A percentile compares a stretch with the other conserved stretches of the same genome.
phyloP scores from a whole-genome alignment of 1,140 invertebrate species.

The Solen grandis region DNA sequence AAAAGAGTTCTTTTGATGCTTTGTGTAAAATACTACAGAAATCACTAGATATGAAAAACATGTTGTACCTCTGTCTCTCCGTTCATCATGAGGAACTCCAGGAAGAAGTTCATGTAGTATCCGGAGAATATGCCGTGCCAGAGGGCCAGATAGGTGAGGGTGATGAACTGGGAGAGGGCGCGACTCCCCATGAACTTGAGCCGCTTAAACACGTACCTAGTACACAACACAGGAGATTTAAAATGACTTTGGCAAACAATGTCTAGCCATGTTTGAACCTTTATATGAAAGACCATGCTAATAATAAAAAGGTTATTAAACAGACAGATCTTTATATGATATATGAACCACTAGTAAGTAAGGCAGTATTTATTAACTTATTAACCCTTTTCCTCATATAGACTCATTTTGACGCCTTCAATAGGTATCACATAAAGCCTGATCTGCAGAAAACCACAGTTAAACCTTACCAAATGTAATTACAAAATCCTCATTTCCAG shows the following conservation, averaged over 20 bases:
- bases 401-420: too few relatives aligned
- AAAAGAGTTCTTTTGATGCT: neutral
- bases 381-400: too few relatives aligned
- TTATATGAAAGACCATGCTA: too few relatives aligned
- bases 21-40: neutral
- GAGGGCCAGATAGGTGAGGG: slow-evolving; percentile 92
- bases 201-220: slow-evolving; percentile 92
- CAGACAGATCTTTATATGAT: too few relatives aligned
- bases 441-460: too few relatives aligned
- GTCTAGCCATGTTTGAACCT: neutral
- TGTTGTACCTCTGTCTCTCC: slow-evolving; percentile 90
- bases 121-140: slow-evolving; percentile 97
- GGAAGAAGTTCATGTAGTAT: slow-evolving; percentile 95
- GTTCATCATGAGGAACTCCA: slow-evolving; percentile 93
- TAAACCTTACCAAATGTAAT: too few relatives aligned
- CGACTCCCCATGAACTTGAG: slow-evolving; percentile 94
- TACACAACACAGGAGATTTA: too few relatives aligned
- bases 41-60: neutral
- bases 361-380: too few relatives aligned
- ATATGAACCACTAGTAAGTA: too few relatives aligned
- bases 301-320: too few relatives aligned
- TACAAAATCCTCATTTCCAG: too few relatives aligned
- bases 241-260: neutral
- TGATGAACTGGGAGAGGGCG: slow-evolving; percentile 89
- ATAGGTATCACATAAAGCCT: too few relatives aligned